Conservation (phyloP, 2,113 vertebrate species). For the Arvicanthis niloticus region DNA sequence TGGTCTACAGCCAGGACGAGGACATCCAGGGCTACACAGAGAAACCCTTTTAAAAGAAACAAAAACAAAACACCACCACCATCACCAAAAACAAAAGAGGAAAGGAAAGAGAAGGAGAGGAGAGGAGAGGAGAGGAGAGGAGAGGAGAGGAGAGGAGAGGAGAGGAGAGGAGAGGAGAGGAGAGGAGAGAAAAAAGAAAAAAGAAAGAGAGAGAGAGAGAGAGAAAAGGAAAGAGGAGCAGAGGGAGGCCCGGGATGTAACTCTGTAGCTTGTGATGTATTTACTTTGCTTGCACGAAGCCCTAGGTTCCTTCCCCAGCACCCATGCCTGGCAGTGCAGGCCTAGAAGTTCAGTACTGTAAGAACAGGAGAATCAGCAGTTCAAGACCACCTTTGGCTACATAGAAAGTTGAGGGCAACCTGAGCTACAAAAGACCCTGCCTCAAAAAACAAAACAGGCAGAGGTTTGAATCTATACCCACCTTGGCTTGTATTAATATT, state of each 20-base stretch:
- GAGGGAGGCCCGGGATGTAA: background rate
- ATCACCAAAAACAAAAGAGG: background rate
- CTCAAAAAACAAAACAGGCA: background rate
- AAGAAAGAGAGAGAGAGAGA: accelerated
- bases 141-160: accelerated
- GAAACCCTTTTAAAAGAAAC: background rate
- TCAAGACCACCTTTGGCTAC: background rate
- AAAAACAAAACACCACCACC: background rate
- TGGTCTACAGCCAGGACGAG: background rate
- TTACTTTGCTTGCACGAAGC: background rate
- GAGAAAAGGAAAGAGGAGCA: accelerated
- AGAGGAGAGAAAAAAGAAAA: too few relatives aligned
- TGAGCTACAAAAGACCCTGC: background rate
- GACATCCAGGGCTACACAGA: background rate
- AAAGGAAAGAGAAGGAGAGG: too few relatives aligned
- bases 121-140: accelerated
- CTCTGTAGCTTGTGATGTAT: background rate
- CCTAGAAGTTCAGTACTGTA: background rate
- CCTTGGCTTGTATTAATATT: background rate
- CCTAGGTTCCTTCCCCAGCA: background rate
- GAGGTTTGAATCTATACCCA: background rate
- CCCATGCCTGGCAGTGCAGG: background rate
- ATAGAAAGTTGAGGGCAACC: background rate
- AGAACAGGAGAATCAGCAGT: background rate
- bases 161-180: accelerated